Conservation (phyloP, 2,797 vertebrate species). For the Vultur gryphus region DNA sequence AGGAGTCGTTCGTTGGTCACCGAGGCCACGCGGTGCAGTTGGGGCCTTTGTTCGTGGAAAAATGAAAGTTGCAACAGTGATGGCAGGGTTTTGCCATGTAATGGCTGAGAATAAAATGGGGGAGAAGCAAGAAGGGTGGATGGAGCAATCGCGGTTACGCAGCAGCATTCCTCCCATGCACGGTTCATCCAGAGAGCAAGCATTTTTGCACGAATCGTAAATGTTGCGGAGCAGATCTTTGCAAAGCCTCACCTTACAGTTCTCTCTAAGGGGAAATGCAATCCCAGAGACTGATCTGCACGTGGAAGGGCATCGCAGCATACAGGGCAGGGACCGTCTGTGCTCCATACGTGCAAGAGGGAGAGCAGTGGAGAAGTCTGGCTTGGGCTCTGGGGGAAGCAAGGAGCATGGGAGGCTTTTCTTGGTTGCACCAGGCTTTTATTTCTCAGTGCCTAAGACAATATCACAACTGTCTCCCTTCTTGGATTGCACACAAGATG, state of each 20-base stretch:
- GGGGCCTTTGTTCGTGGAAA: neutral
- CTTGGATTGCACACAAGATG: neutral
- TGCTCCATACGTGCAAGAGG: neutral
- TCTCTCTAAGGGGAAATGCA: neutral
- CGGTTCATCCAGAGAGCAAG: neutral
- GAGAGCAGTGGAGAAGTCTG: neutral
- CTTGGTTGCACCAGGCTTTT: neutral
- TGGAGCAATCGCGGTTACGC: neutral
- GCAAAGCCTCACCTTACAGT: neutral
- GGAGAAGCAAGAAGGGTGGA: neutral
- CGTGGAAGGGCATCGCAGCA: neutral
- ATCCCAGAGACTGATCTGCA: neutral
- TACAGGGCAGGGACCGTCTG: neutral
- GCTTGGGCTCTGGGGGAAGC: neutral
- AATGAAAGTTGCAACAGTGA: neutral
- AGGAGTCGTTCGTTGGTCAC: neutral
- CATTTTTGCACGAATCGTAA: neutral
- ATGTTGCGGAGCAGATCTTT: neutral
- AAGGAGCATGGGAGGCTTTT: neutral
- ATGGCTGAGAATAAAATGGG: neutral
- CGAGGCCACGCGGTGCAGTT: fast-evolving
- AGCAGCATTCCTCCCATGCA: neutral
- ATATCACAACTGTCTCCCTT: neutral
- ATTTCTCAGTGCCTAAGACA: neutral
- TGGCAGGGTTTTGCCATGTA: neutral